A percentile compares a stretch with the other conserved stretches of the same genome.
These are phyloP conservation scores for Notolabrus celidotus DNA, from an alignment of 2,797 vertebrate species.

Conservation along the genomic window DNA sequence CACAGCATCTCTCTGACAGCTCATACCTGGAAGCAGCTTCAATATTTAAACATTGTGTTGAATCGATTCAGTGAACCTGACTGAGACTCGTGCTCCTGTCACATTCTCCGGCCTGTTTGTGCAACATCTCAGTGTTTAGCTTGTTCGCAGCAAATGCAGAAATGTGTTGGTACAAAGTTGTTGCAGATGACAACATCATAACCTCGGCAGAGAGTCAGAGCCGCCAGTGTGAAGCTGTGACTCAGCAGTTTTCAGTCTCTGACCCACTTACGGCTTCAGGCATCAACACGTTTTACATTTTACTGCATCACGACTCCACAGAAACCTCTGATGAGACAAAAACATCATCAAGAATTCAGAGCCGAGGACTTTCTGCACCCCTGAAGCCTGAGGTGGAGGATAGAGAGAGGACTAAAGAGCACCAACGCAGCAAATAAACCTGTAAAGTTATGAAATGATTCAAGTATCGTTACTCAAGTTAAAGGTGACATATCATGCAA, in stretches of 20 bases:
- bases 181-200: not conserved
- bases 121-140: not conserved
- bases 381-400: not conserved
- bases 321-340: not conserved
- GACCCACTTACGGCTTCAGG: slow-evolving; percentile 51
- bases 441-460: not conserved
- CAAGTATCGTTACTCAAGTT: not conserved
- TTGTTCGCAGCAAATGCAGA: not conserved
- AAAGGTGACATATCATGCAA: too few species aligned
- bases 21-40: too few species aligned
- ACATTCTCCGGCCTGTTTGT: not conserved
- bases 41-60: too few species aligned
- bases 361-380: not conserved
- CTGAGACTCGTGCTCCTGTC: not conserved
- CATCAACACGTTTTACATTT: slow-evolving; percentile 21
- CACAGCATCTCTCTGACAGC: not conserved
- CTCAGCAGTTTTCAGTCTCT: slow-evolving; percentile 33
- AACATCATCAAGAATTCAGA: not conserved
- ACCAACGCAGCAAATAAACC: not conserved
- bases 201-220: slow-evolving; percentile 1
- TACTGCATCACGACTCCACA: slow-evolving; percentile 31
- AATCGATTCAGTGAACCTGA: too few species aligned
- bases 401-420: not conserved
- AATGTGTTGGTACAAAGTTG: not conserved
- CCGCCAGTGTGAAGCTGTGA: slow-evolving; percentile 26